Base-by-base conservation (phyloP, 2,797 vertebrate species). In the Sebastiscus tertius region DNA sequence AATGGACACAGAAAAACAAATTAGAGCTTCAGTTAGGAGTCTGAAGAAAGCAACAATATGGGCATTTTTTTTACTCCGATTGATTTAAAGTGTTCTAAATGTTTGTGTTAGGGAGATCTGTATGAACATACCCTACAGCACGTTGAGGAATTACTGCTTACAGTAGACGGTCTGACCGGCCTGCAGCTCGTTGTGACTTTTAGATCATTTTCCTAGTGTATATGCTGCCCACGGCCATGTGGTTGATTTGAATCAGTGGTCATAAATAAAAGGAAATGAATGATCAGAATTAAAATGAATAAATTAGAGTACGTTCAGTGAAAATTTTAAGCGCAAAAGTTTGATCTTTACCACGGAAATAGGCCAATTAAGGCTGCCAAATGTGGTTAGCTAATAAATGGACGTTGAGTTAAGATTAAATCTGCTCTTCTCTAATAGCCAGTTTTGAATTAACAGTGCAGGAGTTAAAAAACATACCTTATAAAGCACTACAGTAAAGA, bases 121-220 rank as follows among this genome's bases (percentile, higher is more conserved):
- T 46, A 20, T 46, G 42, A 85, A 79, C 59, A 59, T 8, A 71
- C 59, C 89, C 81, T 58, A 36, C 42, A 84, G 85, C 77, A 27
- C 42, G 31, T 67, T 55, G 77, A 77, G 74, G 31, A 80, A 56
- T 31, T 52, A 55, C 85, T 79, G 71, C 61, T 75, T 49, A 46
- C 42, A 46, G 42, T 46, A 24, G 31, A 75, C 62, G 60, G 29
- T 26, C 27, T 62, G 31, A 77, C 39, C 24, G 52, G 81, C 84
- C 72, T 84, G 77, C 67, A 80, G 85, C 76, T 46, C 22, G 39
- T 56, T 79, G 6, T 87, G 86, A 80, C 89, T 82, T 78, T 80
- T 60, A 78, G 42, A 83, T 75, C 2, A 52, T 75, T 42, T 46
- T 78, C 13, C 39, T 27, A 72, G 61, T 69, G 58, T 75, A 60